Evolutionary conservation across 2,888 invertebrate genomes (phyloP).

Genomic region (Sminthurinus aureus): DNA sequence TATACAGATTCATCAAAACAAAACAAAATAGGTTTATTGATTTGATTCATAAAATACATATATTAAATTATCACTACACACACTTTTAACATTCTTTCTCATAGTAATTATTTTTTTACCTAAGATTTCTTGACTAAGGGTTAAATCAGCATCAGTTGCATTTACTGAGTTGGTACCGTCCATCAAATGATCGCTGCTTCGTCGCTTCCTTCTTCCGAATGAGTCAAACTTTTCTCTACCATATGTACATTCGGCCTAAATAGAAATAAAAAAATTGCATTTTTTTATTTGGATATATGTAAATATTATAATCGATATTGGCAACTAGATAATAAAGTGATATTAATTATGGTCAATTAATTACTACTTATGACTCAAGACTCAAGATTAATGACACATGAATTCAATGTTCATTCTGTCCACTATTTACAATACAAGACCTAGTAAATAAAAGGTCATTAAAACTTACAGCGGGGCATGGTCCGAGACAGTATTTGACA

Average conservation of each 20-base stretch:
- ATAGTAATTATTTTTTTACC: too few species aligned
- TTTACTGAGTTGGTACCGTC: slow-evolving; percentile 68
- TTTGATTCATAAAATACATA: too few species aligned
- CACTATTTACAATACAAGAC: too few species aligned
- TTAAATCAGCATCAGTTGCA: slow-evolving; percentile 80
- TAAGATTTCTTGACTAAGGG: slow-evolving; percentile 90
- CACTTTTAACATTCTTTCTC: too few species aligned
- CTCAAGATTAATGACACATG: too few species aligned
- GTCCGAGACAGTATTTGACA: slow-evolving; percentile 93
- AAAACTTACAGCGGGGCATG: slow-evolving; percentile 84
- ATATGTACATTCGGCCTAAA: slow-evolving; percentile 88
- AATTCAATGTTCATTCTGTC: too few species aligned
- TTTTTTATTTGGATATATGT: slow-evolving; percentile 14
- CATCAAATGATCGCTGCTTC: slow-evolving; percentile 65
- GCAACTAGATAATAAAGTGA: background rate
- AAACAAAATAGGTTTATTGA: too few species aligned
- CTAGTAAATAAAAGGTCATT: too few species aligned
- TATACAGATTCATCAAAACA: background rate
- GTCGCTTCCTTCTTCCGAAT: slow-evolving; percentile 89
- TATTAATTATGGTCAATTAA: background rate
- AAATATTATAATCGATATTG: background rate
- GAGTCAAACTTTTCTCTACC: slow-evolving; percentile 89
- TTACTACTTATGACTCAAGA: background rate
- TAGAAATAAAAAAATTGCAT: slow-evolving; percentile 54
- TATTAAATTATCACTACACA: too few species aligned